A percentile compares a stretch with the other conserved stretches of the same genome.
Conservation (phyloP, 2,888 invertebrate genomes). For the Napeogenes inachia region DNA sequence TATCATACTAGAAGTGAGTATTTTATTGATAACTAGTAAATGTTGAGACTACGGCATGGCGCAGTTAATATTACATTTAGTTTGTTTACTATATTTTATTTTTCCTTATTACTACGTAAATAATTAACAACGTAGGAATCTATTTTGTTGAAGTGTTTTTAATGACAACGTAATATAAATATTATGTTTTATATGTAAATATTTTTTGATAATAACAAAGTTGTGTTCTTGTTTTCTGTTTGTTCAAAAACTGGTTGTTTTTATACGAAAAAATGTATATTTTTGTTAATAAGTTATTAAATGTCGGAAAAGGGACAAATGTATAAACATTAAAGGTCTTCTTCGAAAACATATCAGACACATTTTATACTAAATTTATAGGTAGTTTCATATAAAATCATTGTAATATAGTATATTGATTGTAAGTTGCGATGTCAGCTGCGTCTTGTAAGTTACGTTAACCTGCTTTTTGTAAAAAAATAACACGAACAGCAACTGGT, state of each 20-base stretch:
- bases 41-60: neutral
- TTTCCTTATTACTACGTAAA: neutral
- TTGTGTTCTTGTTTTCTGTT: too few species aligned
- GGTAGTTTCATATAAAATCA: neutral
- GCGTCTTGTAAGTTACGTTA: neutral
- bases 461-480: constrained; percentile 20
- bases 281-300: constrained; percentile 1
- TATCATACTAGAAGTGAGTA: constrained; percentile 89
- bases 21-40: constrained; percentile 11
- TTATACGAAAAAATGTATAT: neutral
- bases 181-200: neutral
- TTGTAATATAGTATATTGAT: neutral
- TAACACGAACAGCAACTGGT: constrained; percentile 20
- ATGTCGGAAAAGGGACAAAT: neutral
- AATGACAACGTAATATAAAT: neutral
- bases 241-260: neutral
- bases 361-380: too few species aligned
- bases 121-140: neutral
- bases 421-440: too few species aligned
- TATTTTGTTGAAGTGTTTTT: neutral
- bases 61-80: neutral
- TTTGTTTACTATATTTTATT: neutral
- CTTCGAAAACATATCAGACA: too few species aligned
- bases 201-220: neutral
- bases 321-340: neutral